Evolutionary conservation across 2,797 vertebrate genomes (phyloP), one percentile per base, ranked within the genome.

Genomic region (Chloroceryle amazona): DNA sequence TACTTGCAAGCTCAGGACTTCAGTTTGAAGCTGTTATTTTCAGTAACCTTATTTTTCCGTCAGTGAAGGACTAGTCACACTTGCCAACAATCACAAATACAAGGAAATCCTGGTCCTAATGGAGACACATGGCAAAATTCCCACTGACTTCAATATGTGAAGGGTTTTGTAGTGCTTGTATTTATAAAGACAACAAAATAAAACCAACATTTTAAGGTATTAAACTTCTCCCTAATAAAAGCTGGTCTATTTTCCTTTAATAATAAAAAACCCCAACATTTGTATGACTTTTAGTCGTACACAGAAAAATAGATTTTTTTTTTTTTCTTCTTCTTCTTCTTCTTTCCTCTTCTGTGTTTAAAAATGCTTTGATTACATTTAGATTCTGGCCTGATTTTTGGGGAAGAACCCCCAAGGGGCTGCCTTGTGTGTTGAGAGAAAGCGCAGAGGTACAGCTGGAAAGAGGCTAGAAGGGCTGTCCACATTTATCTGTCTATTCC

Each of bases 91-190:
- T 72, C 37, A 74, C 51, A 67, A 33, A 82, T 71, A 65, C 28
- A 74, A 88, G 95, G 92, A 97, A 91, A 91, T 95, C 76, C 81
- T 86, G 82, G 37, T 83, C 70, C 65, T 93, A 47, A 13, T 90
- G 92, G 89, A 95, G 58, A 37, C 61, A 29, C 33, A 16, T 81
- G 84, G 75, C 75, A 90, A 23, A 92, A 78, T 58, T 94, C 79
- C 72, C 72, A 72, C 23, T 80, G 83, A 73, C 60, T 94, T 94
- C 60, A 90, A 20, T 68, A 74, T 0, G 0, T 51, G 35, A 90
- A 66, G 44, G 55, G 22, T 71, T 93, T 78, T 89, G 42, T 72
- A 44, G 65, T 41, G 79, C 52, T 89, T 91, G 12, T 92, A 26
- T 63, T 73, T 95, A 20, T 23, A 41, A 96, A 20, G 23, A 37